Conservation (phyloP, 2,797 vertebrate genomes). For the Acanthurus tractus region DNA sequence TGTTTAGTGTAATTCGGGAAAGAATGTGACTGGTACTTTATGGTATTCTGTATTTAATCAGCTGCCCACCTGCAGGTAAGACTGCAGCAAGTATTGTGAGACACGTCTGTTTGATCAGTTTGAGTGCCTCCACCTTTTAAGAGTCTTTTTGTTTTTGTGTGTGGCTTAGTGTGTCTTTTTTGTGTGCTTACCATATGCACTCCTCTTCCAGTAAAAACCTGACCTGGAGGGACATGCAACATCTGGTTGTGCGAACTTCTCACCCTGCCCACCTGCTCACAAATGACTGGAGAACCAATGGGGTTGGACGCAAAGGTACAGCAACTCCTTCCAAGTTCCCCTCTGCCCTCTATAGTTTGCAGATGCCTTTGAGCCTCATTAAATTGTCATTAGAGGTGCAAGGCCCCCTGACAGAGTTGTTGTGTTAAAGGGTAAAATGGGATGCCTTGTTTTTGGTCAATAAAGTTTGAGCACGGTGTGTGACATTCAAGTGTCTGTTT, state of each 20-base stretch:
- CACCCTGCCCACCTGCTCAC: constrained; percentile 93
- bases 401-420: background rate
- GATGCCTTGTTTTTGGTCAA: background rate
- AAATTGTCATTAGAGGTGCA: constrained; percentile 22
- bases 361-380: constrained; percentile 29
- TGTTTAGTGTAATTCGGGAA: constrained; percentile 17
- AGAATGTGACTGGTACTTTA: constrained; percentile 4
- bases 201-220: constrained; percentile 90
- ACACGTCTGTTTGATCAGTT: constrained; percentile 48
- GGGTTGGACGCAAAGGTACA: constrained; percentile 94
- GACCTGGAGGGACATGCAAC: constrained; percentile 99
- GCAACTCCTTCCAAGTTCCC: constrained; percentile 12
- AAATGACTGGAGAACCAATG: constrained; percentile 96
- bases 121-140: constrained; percentile 37
- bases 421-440: constrained; percentile 11
- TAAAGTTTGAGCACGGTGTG: constrained; percentile 16
- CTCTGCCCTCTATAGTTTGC: constrained; percentile 35
- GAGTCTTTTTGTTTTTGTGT: constrained; percentile 5
- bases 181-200: constrained; percentile 21
- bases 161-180: background rate
- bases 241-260: constrained; percentile 96
- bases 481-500: constrained; percentile 46
- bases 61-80: constrained; percentile 50
- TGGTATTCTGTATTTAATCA: constrained; percentile 54
- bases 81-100: constrained; percentile 25